Conservation (phyloP, 2,797 vertebrate species). For the Leucoraja ocellata region DNA sequence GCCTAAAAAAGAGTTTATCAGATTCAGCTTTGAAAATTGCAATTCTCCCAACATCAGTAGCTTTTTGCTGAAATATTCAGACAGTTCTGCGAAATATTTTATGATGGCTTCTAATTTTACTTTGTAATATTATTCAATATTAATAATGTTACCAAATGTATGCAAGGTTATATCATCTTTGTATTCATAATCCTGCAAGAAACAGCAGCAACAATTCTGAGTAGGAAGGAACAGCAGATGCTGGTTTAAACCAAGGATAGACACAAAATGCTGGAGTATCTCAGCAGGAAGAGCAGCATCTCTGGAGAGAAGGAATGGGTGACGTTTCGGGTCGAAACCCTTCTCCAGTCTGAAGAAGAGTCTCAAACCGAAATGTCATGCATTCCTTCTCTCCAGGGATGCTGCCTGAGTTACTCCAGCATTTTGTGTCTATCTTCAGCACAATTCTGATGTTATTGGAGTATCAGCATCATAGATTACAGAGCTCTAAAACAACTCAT, state of each 20-base stretch:
- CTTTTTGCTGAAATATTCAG: neutral
- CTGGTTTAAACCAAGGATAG: no score
- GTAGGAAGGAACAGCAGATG: no score
- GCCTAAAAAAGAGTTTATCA: neutral
- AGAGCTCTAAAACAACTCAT: neutral
- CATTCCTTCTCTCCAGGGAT: no score
- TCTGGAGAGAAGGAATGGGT: no score
- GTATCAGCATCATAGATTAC: neutral
- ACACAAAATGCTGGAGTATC: no score
- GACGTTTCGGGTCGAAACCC: no score
- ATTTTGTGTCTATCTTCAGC: no score
- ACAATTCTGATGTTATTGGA: neutral
- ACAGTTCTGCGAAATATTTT: slow-evolving; percentile 3
- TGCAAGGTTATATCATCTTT: neutral
- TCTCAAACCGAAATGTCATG: no score
- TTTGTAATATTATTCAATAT: neutral
- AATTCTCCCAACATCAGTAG: neutral
- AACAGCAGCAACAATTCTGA: neutral
- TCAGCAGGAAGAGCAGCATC: no score
- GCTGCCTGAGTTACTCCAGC: no score
- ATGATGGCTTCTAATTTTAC: neutral
- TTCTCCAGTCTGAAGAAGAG: no score
- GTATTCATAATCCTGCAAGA: neutral
- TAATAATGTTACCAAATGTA: neutral
- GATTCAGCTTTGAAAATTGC: neutral